Percentiles rank a stretch among this genome's conserved stretches.
Conservation (phyloP, 2,113 vertebrate genomes). For the Isichthys henryi region DNA sequence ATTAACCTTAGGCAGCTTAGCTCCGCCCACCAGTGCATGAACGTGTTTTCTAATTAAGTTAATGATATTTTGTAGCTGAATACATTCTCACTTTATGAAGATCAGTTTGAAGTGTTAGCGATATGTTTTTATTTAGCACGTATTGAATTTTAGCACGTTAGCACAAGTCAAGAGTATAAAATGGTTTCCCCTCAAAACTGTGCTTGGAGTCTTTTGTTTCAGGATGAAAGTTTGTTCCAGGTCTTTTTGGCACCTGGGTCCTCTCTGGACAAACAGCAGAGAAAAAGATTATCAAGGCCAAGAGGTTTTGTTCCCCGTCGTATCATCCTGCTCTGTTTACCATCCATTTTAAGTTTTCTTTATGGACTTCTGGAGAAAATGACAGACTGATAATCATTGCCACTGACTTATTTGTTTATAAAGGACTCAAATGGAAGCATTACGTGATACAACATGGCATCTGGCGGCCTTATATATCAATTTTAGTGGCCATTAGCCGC, state of each 20-base stretch:
- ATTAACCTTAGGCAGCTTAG: background rate
- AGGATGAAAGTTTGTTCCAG: background rate
- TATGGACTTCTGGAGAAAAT: background rate
- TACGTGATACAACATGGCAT: background rate
- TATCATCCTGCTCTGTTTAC: background rate
- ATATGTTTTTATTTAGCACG: background rate
- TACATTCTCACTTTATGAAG: background rate
- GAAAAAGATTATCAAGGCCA: background rate
- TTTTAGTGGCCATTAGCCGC: background rate
- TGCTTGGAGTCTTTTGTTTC: conserved; percentile 3
- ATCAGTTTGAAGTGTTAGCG: background rate
- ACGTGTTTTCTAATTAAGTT: background rate
- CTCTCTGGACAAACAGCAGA: background rate
- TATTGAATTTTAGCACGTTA: background rate
- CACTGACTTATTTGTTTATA: background rate
- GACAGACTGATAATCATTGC: background rate
- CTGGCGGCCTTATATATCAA: background rate
- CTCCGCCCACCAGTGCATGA: background rate
- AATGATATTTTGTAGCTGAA: background rate
- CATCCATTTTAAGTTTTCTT: background rate
- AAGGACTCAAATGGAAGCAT: background rate
- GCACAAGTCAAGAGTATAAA: background rate
- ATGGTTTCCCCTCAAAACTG: background rate
- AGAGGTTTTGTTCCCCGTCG: background rate
- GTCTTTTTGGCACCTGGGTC: background rate